Conservation (phyloP, 2,888 invertebrate genomes). For the Allophyes oxyacanthae region DNA sequence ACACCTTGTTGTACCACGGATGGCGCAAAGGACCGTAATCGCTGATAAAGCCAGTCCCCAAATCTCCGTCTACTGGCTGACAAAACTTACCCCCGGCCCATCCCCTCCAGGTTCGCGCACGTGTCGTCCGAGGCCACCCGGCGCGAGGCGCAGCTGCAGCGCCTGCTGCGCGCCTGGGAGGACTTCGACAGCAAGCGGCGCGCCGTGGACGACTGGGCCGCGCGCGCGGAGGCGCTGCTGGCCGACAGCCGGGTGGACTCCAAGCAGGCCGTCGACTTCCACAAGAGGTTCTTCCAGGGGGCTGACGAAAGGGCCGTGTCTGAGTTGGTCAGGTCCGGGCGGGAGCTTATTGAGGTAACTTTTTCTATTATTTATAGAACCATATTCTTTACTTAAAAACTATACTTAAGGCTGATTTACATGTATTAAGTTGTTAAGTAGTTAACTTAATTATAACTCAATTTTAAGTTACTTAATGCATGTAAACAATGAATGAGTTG, state of each 20-base stretch:
- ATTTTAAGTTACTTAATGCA: too few relatives aligned
- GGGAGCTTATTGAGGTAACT: conserved; percentile 91
- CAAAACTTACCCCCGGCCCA: too few relatives aligned
- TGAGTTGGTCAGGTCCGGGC: conserved; percentile 93
- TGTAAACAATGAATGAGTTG: too few relatives aligned
- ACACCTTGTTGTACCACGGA: too few relatives aligned
- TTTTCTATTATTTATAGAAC: too few relatives aligned
- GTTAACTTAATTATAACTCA: too few relatives aligned
- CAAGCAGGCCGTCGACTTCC: conserved; percentile 94
- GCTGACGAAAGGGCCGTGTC: conserved; percentile 95
- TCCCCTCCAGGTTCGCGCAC: conserved; percentile 90
- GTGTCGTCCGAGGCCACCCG: conserved; percentile 93
- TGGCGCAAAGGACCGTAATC: too few relatives aligned
- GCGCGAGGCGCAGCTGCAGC: conserved; percentile 94
- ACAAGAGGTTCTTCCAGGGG: conserved; percentile 96
- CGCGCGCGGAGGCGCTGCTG: conserved; percentile 94
- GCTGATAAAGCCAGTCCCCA: too few relatives aligned
- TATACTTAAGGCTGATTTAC: too few relatives aligned
- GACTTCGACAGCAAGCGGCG: conserved; percentile 94
- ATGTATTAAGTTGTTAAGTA: too few relatives aligned
- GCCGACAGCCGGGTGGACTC: conserved; percentile 94
- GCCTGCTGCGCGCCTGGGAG: conserved; percentile 95
- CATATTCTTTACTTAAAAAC: too few relatives aligned
- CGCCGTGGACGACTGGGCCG: conserved; percentile 95
- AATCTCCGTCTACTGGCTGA: too few relatives aligned